These are phyloP conservation scores for Nomada hirtipes DNA, from an alignment of 2,888 invertebrate species.

Conservation along the genomic window DNA sequence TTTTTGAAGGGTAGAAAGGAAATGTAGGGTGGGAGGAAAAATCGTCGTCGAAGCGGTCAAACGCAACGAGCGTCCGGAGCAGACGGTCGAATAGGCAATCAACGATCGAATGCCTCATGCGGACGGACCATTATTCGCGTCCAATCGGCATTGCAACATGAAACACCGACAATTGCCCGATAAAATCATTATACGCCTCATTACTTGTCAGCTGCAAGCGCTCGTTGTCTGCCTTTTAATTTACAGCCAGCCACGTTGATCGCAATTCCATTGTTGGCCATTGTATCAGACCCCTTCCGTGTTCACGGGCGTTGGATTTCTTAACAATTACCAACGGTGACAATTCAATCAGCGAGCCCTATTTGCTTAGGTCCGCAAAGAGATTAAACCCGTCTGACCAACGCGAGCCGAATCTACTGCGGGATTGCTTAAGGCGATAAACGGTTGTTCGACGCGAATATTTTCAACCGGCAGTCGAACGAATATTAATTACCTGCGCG, in stretches of 20 bases:
- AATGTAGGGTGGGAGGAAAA: slow-evolving; percentile 31
- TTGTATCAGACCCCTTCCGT: background rate
- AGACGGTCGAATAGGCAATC: slow-evolving; percentile 73
- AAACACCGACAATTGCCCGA: slow-evolving; percentile 76
- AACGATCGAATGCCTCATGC: slow-evolving; percentile 71
- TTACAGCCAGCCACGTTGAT: slow-evolving; percentile 56
- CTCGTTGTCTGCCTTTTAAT: slow-evolving; percentile 73
- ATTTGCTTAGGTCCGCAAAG: background rate
- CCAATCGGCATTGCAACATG: slow-evolving; percentile 76
- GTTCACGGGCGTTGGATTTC: slow-evolving; percentile 8
- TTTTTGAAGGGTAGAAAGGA: background rate
- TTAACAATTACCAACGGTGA: slow-evolving; percentile 16
- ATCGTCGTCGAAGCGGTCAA: slow-evolving; percentile 69
- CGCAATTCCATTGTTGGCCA: slow-evolving; percentile 49
- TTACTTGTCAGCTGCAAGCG: slow-evolving; percentile 75
- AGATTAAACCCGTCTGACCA: background rate
- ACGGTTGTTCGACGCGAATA: no score
- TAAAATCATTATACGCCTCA: slow-evolving; percentile 79
- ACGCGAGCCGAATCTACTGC: no score
- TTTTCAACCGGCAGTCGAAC: no score
- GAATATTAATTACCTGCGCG: no score
- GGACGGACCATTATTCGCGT: slow-evolving; percentile 76
- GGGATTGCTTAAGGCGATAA: no score
- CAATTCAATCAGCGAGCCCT: background rate
- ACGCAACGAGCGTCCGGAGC: slow-evolving; percentile 69